Percentiles rank a stretch among this genome's conserved stretches.
These are phyloP conservation scores for Microctonus brassicae DNA, from an alignment of 2,888 invertebrate species.

Conservation along the genomic window DNA sequence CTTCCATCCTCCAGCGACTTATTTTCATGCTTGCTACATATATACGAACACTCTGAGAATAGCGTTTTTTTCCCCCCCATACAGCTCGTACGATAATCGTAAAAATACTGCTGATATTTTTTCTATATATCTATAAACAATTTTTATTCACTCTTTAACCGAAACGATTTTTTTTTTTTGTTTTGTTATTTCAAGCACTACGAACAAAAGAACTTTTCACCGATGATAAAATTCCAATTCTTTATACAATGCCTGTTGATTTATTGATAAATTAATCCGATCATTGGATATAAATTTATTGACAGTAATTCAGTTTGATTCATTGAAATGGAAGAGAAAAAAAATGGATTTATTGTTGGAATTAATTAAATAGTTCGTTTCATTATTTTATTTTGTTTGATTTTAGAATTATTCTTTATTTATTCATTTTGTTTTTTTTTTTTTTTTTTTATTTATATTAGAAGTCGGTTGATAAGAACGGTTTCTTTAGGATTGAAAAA, in stretches of 20 bases:
- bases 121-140: not conserved
- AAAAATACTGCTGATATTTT: not conserved
- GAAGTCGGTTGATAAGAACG: not conserved
- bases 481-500: not conserved
- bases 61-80: conserved; percentile 32
- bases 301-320: no score
- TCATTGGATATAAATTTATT: no score
- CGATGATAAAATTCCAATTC: not conserved
- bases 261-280: no score
- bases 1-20: conserved; percentile 64
- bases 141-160: no score
- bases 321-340: not conserved
- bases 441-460: not conserved
- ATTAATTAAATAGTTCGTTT: no score
- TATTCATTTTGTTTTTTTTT: not conserved
- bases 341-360: no score
- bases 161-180: no score
- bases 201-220: no score
- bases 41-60: conserved; percentile 35
- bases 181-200: no score
- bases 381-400: no score
- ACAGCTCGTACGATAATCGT: conserved; percentile 39
- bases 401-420: not conserved
- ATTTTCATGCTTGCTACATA: conserved; percentile 55
- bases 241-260: no score